Evolutionary conservation across 2,888 invertebrate genomes (phyloP), one percentile per base, ranked within the genome.

Genomic region (Cheilosia pagana): DNA sequence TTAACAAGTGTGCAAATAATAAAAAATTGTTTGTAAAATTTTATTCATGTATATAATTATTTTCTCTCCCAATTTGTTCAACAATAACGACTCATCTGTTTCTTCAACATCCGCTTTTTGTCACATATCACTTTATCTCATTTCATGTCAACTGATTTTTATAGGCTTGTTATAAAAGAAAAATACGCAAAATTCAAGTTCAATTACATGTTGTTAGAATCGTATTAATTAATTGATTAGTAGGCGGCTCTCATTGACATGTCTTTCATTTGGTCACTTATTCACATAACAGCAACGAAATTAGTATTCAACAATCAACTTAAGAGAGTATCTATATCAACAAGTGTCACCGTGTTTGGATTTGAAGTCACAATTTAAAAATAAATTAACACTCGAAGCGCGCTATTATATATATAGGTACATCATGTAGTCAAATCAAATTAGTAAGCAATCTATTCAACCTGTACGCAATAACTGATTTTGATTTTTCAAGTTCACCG

Each of bases 291-390:
- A 43, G 31, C 41, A 12, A 31, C 28, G 19, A 21, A 60, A 82
- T 82, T 67, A 71, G 60, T 77, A 81, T 76, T 81, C 76, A 77
- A 75, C 41, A 62, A 31, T n/a, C n/a, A 52, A 60, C 43, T 41
- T 41, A 65, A 67, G 23, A 70, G 59, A 70, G 43, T 53, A 52
- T 52, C n/a, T 16, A 45, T 39, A 53, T 59, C 57, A 76, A 76
- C 76, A 81, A 76, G 76, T 76, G 76, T 65, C 76, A 81, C 57
- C 57, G 35, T 14, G 21, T 68, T 43, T 60, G 35, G 45, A 23
- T 57, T 71, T 39, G 65, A 70, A 65, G 28, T 81, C 76, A 71
- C 71, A 68, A 43, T 68, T 63, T 52, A 57, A 52, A 71, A 67
- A 60, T 53, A 71, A 23, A 55, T 48, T 53, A 25, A 59, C 63